Evolutionary conservation across 2,797 vertebrate genomes (phyloP), one percentile per base, ranked within the genome.

Genomic region (Mico argentatus): DNA sequence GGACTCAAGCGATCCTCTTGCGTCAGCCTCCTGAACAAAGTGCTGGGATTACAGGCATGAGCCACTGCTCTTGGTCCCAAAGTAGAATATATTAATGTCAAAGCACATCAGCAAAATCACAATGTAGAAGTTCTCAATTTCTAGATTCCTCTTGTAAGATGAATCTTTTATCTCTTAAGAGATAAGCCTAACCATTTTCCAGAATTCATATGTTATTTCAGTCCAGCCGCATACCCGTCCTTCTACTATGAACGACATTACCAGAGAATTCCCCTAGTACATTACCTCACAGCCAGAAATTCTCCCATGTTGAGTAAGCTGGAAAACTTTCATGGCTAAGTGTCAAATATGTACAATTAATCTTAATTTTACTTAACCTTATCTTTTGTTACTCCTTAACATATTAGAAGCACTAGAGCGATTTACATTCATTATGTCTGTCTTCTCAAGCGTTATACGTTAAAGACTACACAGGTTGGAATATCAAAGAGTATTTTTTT

Each of bases 211-310:
- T 26, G 13, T 36, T 30, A 75, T 85, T 86, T 72, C 67, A 75
- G 27, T 33, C 6, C 36, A 41, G 46, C 41, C 46, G 79, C 44
- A 91, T 26, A 44, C 8, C 48, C 50, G 75, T 86, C 30, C 67
- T 82, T 59, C 36, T 81, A 91, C 59, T 41, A 30, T 10, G 72
- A 46, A 95, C 19, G 85, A 64, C 33, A 88, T 57, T 67, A 55
- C 33, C 75, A 82, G n/a, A 27, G 27, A 94, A 94, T 88, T 92
- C 36, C 55, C 72, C 44, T 64, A 48, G n/a, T 13, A 46, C 26
- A 26, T 46, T 26, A 36, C 84, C 70, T 48, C 48, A 80, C 39
- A 90, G 44, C 50, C 93, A 96, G 87, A 96, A 93, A 88, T 75
- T 82, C 70, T 88, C 82, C 57, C 52, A 57, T 24, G 24, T 6